phyloP scores from a whole-genome alignment of 1,140 invertebrate genomes.

The Rhopalosiphum padi region DNA sequence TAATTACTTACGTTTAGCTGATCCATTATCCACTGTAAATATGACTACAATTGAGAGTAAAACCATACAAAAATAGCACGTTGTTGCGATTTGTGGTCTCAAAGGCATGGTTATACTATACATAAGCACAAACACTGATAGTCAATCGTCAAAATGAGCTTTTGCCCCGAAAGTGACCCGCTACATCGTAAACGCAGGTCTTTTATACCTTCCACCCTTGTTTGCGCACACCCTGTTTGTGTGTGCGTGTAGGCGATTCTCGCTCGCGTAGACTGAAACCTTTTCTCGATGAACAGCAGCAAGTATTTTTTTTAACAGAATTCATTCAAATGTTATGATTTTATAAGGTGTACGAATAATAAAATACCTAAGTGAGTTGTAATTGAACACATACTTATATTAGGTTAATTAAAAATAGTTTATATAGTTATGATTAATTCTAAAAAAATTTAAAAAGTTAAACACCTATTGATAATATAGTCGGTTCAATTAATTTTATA shows the following conservation, averaged over 20 bases:
- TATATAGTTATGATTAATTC: no score
- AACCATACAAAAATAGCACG: slow-evolving; percentile 22
- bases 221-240: slow-evolving; percentile 14
- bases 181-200: slow-evolving; percentile 27
- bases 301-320: neutral
- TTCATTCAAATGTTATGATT: neutral
- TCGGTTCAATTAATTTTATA: neutral
- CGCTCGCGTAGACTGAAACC: neutral
- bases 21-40: slow-evolving; percentile 45
- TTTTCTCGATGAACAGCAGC: neutral
- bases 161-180: slow-evolving; percentile 48
- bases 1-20: slow-evolving; percentile 43
- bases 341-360: no score
- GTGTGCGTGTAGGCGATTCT: slow-evolving; percentile 11
- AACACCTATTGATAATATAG: neutral
- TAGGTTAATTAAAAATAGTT: no score
- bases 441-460: neutral
- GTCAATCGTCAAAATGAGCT: slow-evolving; percentile 46
- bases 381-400: no score
- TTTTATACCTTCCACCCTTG: slow-evolving; percentile 46
- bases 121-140: neutral
- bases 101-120: neutral
- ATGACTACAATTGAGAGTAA: neutral
- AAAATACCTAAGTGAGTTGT: no score
- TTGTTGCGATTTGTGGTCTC: slow-evolving; percentile 26